phyloP scores from a whole-genome alignment of 2,888 invertebrate species.

The Parascotia fuliginaria region DNA sequence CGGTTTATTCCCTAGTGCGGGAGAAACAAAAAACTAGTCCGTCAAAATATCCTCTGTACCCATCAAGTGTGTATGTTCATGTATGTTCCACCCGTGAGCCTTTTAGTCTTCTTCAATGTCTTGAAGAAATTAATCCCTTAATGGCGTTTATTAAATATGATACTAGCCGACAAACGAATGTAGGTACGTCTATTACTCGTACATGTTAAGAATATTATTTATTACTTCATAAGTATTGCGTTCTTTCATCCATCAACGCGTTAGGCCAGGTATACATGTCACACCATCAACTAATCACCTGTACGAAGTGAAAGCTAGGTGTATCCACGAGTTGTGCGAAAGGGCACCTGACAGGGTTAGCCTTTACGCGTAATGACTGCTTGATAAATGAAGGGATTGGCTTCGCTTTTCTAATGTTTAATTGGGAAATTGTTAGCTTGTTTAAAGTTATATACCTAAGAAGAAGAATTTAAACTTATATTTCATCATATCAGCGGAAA shows the following conservation, averaged over 20 bases:
- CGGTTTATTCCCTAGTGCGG: too few species aligned
- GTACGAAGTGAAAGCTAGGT: slow-evolving; percentile 38
- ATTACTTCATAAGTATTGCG: background rate
- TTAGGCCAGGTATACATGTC: slow-evolving; percentile 32
- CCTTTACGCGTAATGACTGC: background rate
- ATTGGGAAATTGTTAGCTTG: slow-evolving; percentile 11
- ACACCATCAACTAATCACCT: slow-evolving; percentile 32
- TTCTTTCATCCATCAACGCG: slow-evolving; percentile 25
- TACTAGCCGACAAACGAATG: too few species aligned
- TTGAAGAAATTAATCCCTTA: too few species aligned
- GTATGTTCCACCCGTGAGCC: too few species aligned
- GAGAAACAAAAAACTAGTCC: too few species aligned
- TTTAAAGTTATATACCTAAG: background rate
- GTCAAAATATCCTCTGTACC: too few species aligned
- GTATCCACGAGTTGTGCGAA: slow-evolving; percentile 32
- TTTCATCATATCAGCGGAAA: too few species aligned
- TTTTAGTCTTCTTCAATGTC: too few species aligned
- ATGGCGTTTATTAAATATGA: too few species aligned
- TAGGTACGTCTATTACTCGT: too few species aligned
- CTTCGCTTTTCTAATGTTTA: slow-evolving; percentile 30
- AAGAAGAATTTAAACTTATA: background rate
- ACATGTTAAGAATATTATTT: background rate
- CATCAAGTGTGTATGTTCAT: too few species aligned
- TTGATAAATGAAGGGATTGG: slow-evolving; percentile 17
- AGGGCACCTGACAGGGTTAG: slow-evolving; percentile 31